Percentiles rank a stretch among this genome's conserved stretches.
phyloP scores from a whole-genome alignment of 1,140 invertebrate species.

The Ips typographus region DNA sequence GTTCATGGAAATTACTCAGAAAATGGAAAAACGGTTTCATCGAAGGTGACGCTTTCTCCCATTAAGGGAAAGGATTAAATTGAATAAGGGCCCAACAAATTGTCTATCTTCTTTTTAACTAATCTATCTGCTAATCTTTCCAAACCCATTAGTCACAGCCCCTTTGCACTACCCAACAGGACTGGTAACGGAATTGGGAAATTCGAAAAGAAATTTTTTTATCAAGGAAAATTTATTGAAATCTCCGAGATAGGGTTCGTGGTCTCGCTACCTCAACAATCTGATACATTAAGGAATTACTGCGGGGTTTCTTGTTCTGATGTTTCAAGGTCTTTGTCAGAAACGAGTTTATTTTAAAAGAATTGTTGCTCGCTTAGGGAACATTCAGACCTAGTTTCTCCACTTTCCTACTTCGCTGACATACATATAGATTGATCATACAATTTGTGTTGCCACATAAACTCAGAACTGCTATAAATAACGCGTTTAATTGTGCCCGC shows the following conservation, averaged over 20 bases:
- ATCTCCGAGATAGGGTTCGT: not conserved
- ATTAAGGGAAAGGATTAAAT: constrained; percentile 6
- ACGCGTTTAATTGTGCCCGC: not conserved
- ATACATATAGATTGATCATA: not conserved
- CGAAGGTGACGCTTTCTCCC: constrained; percentile 13
- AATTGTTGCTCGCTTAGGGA: too few species aligned
- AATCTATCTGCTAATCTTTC: constrained; percentile 29
- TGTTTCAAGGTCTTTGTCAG: too few species aligned
- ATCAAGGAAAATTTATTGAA: too few species aligned
- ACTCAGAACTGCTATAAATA: constrained; percentile 3
- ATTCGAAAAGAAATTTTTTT: not conserved
- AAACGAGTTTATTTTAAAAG: too few species aligned
- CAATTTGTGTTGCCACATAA: constrained; percentile 2
- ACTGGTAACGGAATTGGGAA: constrained; percentile 7
- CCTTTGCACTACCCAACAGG: constrained; percentile 11
- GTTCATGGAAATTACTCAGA: too few species aligned
- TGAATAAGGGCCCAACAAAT: constrained; percentile 19
- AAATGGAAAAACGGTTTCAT: constrained; percentile 12
- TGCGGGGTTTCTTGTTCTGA: too few species aligned
- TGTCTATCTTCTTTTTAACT: constrained; percentile 26
- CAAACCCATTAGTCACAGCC: constrained; percentile 24
- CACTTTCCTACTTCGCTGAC: not conserved
- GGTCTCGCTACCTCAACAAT: too few species aligned
- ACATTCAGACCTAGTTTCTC: too few species aligned
- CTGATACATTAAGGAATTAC: too few species aligned